These are phyloP conservation scores for Penaeus japonicus DNA, from an alignment of 1,140 invertebrate genomes.

Conservation along the genomic window DNA sequence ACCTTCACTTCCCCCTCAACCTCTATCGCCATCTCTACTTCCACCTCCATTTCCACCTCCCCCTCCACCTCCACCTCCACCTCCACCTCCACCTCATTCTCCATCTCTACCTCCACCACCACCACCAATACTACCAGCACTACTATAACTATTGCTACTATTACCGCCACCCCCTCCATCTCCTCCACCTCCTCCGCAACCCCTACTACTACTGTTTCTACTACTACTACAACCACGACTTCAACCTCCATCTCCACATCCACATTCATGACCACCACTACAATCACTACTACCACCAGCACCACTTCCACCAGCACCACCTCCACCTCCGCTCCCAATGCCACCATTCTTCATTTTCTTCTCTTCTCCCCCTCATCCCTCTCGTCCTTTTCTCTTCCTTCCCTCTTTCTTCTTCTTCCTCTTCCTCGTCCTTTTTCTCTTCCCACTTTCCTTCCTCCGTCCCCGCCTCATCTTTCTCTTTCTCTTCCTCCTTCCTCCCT, in stretches of 20 bases:
- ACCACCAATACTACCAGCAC: too few relatives aligned
- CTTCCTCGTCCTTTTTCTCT: background rate
- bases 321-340: background rate
- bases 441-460: background rate
- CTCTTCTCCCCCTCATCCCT: background rate
- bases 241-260: background rate
- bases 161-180: too few relatives aligned
- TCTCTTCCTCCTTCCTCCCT: background rate
- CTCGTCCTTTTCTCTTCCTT: too few relatives aligned
- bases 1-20: background rate
- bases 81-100: background rate
- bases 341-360: background rate
- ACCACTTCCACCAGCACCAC: background rate
- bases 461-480: background rate
- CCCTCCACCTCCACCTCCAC: background rate
- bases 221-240: too few relatives aligned
- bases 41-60: background rate
- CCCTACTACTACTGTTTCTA: too few relatives aligned
- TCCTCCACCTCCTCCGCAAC: too few relatives aligned
- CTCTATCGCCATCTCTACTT: background rate
- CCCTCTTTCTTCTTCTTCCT: background rate
- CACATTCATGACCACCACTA: background rate
- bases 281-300: too few relatives aligned
- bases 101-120: background rate
- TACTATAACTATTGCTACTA: too few relatives aligned